These are phyloP conservation scores for Atherix ibis DNA, from an alignment of 2,888 invertebrate species.

Conservation along the genomic window DNA sequence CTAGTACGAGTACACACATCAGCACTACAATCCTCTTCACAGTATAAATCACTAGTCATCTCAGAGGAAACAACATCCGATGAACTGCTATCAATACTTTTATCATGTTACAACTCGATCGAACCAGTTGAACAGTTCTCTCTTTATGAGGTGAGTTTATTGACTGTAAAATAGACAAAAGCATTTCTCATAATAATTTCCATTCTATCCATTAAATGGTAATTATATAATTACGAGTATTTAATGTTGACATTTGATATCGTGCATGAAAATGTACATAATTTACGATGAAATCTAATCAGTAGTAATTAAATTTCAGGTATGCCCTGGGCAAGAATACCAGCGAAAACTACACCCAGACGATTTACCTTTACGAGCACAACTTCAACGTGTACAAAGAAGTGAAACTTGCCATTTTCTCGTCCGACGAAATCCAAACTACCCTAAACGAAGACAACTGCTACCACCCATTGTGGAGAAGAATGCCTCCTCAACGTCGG, in stretches of 20 bases:
- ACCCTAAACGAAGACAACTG: constrained; percentile 36
- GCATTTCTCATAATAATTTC: too few relatives aligned
- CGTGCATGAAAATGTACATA: background rate
- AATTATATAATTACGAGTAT: too few relatives aligned
- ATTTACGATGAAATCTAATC: background rate
- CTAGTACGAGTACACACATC: constrained; percentile 85
- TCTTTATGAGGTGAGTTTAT: constrained; percentile 57
- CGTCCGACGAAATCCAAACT: constrained; percentile 65
- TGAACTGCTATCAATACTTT: constrained; percentile 66
- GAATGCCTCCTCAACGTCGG: constrained; percentile 8
- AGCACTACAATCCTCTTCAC: constrained; percentile 76
- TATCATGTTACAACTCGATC: constrained; percentile 70
- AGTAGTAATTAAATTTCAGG: constrained; percentile 35
- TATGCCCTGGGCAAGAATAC: constrained; percentile 64
- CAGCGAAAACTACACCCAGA: constrained; percentile 78
- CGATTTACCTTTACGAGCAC: constrained; percentile 67
- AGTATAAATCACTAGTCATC: constrained; percentile 81
- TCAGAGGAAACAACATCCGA: constrained; percentile 81
- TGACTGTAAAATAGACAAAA: background rate
- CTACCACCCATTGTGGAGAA: constrained; percentile 18
- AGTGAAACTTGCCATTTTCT: constrained; percentile 62
- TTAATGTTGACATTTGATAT: background rate
- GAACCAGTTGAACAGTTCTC: constrained; percentile 78
- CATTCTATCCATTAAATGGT: too few relatives aligned
- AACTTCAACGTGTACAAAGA: constrained; percentile 50